Evolutionary conservation across 2,888 invertebrate genomes (phyloP), one percentile per base, ranked within the genome.

Genomic region (Aphodius granarius): DNA sequence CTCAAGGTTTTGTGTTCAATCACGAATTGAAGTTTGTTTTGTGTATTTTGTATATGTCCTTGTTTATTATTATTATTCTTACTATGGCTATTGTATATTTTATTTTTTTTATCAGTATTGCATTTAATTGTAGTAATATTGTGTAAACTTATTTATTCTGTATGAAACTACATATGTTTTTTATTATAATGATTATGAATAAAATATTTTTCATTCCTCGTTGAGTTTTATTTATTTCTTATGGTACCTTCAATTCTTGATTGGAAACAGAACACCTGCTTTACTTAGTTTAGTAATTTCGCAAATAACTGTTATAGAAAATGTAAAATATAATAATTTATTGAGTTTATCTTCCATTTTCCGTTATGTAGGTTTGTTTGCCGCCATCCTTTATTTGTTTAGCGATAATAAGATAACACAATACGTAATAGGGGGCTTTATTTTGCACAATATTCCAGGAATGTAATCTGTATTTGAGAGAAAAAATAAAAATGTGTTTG

Each of bases 11-110:
- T 73, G 22, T 68, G 19, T 68, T 22, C 63, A 72, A 75, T 75
- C 74, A 72, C 78, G 83, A 85, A 84, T 85, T 85, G 85, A 85
- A 84, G 83, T 63, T 65, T 19, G 64, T 63, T 65, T 66, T 63
- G 20, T 75, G 63, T 72, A 66, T 75, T n/a, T 63, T 73, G 71
- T 70, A 43, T 75, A 62, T 78, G 72, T 77, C 73, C 65, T 75
- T 68, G 72, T 64, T 73, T 75, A 76, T 77, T 75, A 21, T 73
- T 21, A 19, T 21, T 17, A 71, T 65, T 13, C 20, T 73, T 68
- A 19, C 23, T 23, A 23, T 43, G 9, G 20, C 21, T 20, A 78
- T 78, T 77, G 72, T 75, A 43, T 79, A 75, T 75, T 75, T 75
- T 72, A 78, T 71, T 73, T 73, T 73, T 75, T 71, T 75, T 71